Evolutionary conservation across 2,888 invertebrate genomes (phyloP).

Genomic region (Ophion obscuratus): DNA sequence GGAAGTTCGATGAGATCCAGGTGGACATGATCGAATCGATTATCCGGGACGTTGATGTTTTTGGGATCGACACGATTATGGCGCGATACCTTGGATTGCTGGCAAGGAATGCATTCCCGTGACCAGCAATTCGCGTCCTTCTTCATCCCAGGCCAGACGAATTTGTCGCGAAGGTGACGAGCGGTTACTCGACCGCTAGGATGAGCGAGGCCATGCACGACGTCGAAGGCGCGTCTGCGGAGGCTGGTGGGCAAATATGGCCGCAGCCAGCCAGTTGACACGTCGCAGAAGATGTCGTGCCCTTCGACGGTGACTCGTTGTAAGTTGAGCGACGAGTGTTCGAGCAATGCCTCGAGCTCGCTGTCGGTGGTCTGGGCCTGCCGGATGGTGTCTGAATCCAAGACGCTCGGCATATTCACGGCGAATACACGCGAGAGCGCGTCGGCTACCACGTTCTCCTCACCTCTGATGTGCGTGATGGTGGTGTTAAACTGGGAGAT

Average conservation of each 20-base stretch:
- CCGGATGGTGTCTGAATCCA: neutral
- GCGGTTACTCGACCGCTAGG: slow-evolving; percentile 61
- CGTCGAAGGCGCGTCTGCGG: slow-evolving; percentile 35
- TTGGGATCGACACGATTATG: slow-evolving; percentile 42
- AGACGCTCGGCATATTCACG: neutral
- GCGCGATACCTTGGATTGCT: slow-evolving; percentile 62
- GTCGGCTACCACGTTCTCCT: slow-evolving; percentile 16
- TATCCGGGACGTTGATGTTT: slow-evolving; percentile 39
- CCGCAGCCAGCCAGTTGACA: slow-evolving; percentile 45
- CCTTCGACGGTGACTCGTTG: neutral
- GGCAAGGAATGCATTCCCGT: slow-evolving; percentile 65
- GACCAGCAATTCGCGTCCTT: slow-evolving; percentile 61
- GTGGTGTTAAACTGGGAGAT: slow-evolving; percentile 8
- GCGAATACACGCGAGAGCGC: slow-evolving; percentile 9
- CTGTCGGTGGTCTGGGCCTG: neutral
- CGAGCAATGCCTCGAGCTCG: neutral
- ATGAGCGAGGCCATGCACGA: slow-evolving; percentile 65
- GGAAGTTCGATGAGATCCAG: slow-evolving; percentile 3
- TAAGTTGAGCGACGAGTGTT: neutral
- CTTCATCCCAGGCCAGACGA: slow-evolving; percentile 64
- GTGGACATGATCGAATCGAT: slow-evolving; percentile 34
- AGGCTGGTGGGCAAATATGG: slow-evolving; percentile 68
- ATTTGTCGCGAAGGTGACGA: slow-evolving; percentile 59
- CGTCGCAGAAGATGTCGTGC: too few species aligned
- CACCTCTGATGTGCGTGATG: slow-evolving; percentile 1